phyloP scores from a whole-genome alignment of 2,113 vertebrate species.

The Zeus faber region DNA sequence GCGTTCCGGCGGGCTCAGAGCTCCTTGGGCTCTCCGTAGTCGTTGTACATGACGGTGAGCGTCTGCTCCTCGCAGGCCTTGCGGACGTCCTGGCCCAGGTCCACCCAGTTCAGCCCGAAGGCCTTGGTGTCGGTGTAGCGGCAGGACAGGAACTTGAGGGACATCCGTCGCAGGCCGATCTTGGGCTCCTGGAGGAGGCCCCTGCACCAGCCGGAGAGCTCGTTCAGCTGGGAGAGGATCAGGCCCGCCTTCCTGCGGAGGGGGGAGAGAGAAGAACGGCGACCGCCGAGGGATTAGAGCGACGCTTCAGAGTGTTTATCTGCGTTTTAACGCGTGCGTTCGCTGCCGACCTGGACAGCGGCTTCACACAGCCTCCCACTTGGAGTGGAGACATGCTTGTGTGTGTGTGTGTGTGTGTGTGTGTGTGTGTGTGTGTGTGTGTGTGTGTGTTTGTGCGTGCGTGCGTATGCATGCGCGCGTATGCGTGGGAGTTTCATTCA shows the following conservation, averaged over 20 bases:
- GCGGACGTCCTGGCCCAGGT: slow-evolving; percentile 88
- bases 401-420: no score
- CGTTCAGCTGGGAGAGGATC: slow-evolving; percentile 91
- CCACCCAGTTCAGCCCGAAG: slow-evolving; percentile 88
- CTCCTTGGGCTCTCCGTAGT: slow-evolving; percentile 93
- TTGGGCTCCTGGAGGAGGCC: slow-evolving; percentile 92
- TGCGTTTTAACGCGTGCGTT: no score
- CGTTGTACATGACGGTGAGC: slow-evolving; percentile 90
- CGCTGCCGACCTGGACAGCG: no score
- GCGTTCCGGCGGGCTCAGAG: no score
- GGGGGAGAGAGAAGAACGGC: slow-evolving; percentile 3
- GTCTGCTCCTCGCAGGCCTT: slow-evolving; percentile 94
- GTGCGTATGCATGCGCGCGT: no score
- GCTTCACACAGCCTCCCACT: no score
- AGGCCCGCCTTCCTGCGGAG: slow-evolving; percentile 88
- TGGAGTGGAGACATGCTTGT: no score
- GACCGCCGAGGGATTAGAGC: no score
- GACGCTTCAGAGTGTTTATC: background rate
- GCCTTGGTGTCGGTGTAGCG: slow-evolving; percentile 96
- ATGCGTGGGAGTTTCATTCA: no score
- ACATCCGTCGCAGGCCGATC: slow-evolving; percentile 85
- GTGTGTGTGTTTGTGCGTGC: no score
- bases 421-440: no score
- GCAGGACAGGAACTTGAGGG: slow-evolving; percentile 91
- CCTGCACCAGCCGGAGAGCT: slow-evolving; percentile 90